phyloP scores from a whole-genome alignment of 2,113 vertebrate genomes.

The Microcebus tavaratra region DNA sequence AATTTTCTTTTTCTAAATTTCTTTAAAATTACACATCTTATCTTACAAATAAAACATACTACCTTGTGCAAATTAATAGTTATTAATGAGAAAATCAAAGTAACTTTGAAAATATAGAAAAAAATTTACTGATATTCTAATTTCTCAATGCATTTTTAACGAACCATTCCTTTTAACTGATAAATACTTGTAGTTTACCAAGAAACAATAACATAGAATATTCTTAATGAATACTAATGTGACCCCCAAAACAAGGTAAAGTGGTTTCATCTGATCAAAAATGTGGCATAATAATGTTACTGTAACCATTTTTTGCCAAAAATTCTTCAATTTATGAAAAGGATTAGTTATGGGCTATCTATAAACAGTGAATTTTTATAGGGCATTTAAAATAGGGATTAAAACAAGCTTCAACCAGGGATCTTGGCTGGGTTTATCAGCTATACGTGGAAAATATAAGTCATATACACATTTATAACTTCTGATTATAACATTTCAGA shows the following conservation, averaged over 20 bases:
- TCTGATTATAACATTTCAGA: background rate
- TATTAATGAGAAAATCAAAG: slow-evolving; percentile 18
- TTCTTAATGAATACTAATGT: background rate
- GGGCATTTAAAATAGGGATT: background rate
- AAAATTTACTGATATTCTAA: background rate
- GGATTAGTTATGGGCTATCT: background rate
- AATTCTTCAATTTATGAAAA: background rate
- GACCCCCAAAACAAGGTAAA: background rate
- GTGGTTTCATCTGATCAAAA: slow-evolving; percentile 21
- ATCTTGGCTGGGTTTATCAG: background rate
- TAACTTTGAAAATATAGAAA: background rate
- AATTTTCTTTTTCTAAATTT: background rate
- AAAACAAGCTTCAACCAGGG: background rate
- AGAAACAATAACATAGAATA: background rate
- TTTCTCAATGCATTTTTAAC: slow-evolving; percentile 9
- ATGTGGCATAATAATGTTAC: background rate
- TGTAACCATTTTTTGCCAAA: background rate
- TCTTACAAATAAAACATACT: slow-evolving; percentile 7
- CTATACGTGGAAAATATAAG: background rate
- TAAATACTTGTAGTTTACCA: background rate
- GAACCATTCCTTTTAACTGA: background rate
- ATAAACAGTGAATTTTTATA: background rate
- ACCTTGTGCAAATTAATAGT: background rate
- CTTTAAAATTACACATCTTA: background rate
- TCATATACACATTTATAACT: background rate